Conservation (phyloP, 1,140 invertebrate genomes). For the Panagrolaimus sp. region DNA sequence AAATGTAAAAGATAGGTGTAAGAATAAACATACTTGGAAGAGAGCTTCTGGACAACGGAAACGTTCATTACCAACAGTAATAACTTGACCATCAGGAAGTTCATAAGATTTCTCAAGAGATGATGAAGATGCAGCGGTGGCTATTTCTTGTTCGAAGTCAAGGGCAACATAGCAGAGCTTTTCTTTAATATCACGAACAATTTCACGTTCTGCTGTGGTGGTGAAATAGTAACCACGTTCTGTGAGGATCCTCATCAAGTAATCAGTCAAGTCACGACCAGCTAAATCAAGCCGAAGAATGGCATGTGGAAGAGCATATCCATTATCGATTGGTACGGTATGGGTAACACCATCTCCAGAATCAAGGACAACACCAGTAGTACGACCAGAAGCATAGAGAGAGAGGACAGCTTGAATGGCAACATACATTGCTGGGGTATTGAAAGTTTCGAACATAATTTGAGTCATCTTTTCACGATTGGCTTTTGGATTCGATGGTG, state of each 20-base stretch:
- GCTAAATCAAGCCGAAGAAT: slow-evolving; percentile 52
- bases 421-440: slow-evolving; percentile 62
- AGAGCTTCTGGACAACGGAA: slow-evolving; percentile 94
- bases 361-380: slow-evolving; percentile 59
- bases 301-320: slow-evolving; percentile 52
- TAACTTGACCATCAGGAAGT: slow-evolving; percentile 61
- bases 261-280: slow-evolving; percentile 54
- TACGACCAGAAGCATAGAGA: slow-evolving; percentile 59
- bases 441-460: slow-evolving; percentile 60
- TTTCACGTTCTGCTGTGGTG: slow-evolving; percentile 71
- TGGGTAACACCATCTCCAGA: slow-evolving; percentile 60
- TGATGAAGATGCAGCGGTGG: slow-evolving; percentile 69
- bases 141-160: slow-evolving; percentile 91
- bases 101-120: slow-evolving; percentile 63
- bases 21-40: slow-evolving; percentile 73
- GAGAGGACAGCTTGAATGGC: slow-evolving; percentile 59
- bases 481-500: slow-evolving; percentile 83
- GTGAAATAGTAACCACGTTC: slow-evolving; percentile 58
- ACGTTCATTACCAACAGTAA: slow-evolving; percentile 91
- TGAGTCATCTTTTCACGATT: slow-evolving; percentile 90
- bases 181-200: slow-evolving; percentile 79
- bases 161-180: slow-evolving; percentile 71
- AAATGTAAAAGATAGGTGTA: not conserved
- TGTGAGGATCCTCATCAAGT: slow-evolving; percentile 41
- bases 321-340: slow-evolving; percentile 56